A percentile compares a stretch with the other conserved stretches of the same genome.
Evolutionary conservation across 2,113 vertebrate genomes (phyloP).

Genomic region (Oreotrochilus melanogaster): DNA sequence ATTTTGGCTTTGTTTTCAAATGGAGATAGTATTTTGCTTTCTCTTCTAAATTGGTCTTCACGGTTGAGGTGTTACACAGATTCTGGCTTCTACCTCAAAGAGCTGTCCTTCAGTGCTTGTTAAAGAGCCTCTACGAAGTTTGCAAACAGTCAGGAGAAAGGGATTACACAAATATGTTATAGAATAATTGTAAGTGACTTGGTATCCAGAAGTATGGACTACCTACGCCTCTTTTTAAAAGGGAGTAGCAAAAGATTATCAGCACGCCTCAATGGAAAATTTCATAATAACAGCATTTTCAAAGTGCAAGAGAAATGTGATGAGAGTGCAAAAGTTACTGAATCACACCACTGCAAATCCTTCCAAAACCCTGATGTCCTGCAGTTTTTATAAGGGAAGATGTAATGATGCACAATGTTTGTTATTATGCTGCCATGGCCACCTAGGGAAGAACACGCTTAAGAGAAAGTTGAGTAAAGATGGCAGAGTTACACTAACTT

Average conservation of each 20-base stretch:
- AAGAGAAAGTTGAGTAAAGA: not conserved
- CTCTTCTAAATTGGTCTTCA: not conserved
- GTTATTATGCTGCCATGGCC: conserved; percentile 40
- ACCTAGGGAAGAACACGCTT: not conserved
- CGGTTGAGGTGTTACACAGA: not conserved
- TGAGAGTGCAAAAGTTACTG: not conserved
- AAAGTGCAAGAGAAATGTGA: not conserved
- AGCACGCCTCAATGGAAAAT: not conserved
- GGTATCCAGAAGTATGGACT: not conserved
- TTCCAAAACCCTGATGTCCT: not conserved
- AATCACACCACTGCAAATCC: not conserved
- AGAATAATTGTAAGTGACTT: not conserved
- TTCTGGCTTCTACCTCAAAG: not conserved
- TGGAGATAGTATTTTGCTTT: conserved; percentile 11
- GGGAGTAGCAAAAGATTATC: not conserved
- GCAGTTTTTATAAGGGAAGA: not conserved
- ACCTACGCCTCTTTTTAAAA: not conserved
- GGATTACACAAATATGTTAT: not conserved
- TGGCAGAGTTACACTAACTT: not conserved
- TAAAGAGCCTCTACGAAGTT: not conserved
- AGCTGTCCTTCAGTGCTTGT: not conserved
- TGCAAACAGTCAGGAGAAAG: not conserved
- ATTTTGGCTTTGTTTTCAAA: conserved; percentile 19
- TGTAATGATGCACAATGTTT: conserved; percentile 11
- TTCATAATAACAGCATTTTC: not conserved